A percentile compares a stretch with the other conserved stretches of the same genome.
These are phyloP conservation scores for Lichenostomus cassidix DNA, from an alignment of 2,113 vertebrate species.

Conservation along the genomic window DNA sequence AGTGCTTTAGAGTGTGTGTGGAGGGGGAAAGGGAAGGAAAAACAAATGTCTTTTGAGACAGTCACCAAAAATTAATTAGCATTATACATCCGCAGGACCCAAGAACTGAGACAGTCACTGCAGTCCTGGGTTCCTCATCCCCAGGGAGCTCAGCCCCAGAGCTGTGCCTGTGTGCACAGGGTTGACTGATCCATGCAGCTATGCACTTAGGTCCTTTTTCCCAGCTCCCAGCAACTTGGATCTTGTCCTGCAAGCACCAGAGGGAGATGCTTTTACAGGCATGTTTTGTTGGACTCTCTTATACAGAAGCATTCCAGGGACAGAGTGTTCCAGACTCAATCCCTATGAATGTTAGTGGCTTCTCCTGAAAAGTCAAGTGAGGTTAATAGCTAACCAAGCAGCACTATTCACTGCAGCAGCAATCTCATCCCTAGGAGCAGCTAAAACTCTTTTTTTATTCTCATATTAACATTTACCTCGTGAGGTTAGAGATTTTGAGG, in stretches of 20 bases:
- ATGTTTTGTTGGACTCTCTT: neutral
- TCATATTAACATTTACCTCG: neutral
- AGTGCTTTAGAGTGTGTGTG: neutral
- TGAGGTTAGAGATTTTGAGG: neutral
- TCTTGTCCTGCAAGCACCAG: fast-evolving
- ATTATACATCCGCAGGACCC: neutral
- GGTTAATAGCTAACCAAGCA: constrained; percentile 14
- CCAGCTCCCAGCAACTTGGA: neutral
- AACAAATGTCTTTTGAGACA: neutral
- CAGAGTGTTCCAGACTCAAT: neutral
- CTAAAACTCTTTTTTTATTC: neutral
- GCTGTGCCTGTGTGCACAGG: neutral
- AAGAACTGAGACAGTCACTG: neutral
- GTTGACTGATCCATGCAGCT: neutral
- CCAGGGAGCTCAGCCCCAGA: neutral
- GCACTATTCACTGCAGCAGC: neutral
- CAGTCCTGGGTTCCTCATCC: neutral
- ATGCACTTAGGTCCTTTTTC: fast-evolving
- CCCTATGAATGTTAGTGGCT: neutral
- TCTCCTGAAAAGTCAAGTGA: neutral
- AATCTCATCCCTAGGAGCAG: neutral
- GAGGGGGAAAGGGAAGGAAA: neutral
- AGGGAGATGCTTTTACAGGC: neutral
- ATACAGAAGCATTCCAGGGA: neutral
- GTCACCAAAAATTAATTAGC: neutral